These are phyloP conservation scores for Symphodus melops DNA, from an alignment of 2,113 vertebrate genomes.

Conservation along the genomic window DNA sequence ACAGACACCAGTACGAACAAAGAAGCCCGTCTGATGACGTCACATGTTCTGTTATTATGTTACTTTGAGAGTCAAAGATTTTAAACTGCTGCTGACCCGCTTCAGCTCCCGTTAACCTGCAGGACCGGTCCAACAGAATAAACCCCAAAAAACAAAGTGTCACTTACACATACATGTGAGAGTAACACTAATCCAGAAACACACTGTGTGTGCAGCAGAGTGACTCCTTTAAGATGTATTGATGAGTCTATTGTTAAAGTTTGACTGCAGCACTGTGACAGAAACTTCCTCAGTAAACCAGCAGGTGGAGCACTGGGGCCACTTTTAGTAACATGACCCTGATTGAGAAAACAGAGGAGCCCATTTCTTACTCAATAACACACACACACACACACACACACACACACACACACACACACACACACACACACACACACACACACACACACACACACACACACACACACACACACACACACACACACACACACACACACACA, in stretches of 20 bases:
- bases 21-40: too few relatives aligned
- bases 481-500: neutral
- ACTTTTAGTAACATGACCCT: neutral
- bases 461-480: neutral
- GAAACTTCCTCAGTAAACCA: conserved; percentile 19
- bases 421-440: conserved; percentile 1
- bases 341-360: conserved; percentile 11
- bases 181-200: too few relatives aligned
- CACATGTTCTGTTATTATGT: too few relatives aligned
- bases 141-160: too few relatives aligned
- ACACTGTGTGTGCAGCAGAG: too few relatives aligned
- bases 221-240: too few relatives aligned
- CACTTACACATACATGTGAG: too few relatives aligned
- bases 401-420: neutral
- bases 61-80: too few relatives aligned
- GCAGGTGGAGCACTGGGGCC: conserved; percentile 49
- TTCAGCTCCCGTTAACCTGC: too few relatives aligned
- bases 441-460: neutral
- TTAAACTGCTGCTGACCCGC: too few relatives aligned
- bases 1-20: too few relatives aligned
- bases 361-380: neutral
- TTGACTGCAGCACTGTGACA: neutral
- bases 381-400: neutral
- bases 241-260: neutral
- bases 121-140: too few relatives aligned